Evolutionary conservation across 2,113 vertebrate species (phyloP).

Genomic region (Numenius arquata): DNA sequence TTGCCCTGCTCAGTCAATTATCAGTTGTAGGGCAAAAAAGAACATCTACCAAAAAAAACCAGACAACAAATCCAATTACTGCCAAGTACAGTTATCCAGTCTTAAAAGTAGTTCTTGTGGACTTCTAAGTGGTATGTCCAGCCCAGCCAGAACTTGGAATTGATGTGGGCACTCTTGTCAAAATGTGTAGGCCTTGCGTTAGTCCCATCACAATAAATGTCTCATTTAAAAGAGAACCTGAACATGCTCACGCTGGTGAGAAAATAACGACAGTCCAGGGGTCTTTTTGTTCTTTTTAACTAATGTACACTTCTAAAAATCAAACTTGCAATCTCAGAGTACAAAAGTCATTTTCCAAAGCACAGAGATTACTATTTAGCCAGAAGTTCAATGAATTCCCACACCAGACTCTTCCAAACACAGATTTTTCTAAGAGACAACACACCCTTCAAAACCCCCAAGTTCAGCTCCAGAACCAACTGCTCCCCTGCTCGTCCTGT

Average conservation of each 20-base stretch:
- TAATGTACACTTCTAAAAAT: neutral
- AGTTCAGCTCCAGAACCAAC: neutral
- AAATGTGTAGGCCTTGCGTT: neutral
- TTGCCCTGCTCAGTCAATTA: neutral
- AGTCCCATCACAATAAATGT: neutral
- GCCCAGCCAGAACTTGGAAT: neutral
- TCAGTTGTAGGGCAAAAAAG: neutral
- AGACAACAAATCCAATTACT: neutral
- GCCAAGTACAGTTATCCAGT: neutral
- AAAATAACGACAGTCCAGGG: neutral
- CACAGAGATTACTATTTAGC: constrained; percentile 15
- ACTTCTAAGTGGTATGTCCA: neutral
- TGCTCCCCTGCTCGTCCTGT: neutral
- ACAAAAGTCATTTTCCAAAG: neutral
- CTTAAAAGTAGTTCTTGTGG: neutral
- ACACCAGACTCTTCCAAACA: neutral
- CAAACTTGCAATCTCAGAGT: neutral
- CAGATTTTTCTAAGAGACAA: neutral
- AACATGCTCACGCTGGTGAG: neutral
- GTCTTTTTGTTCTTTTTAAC: neutral
- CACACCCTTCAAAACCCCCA: neutral
- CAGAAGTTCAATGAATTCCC: neutral
- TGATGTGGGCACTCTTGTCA: neutral
- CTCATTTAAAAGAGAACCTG: neutral
- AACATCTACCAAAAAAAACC: neutral